Base-by-base conservation (phyloP, 2,113 vertebrate genomes). In the Scomber colias region DNA sequence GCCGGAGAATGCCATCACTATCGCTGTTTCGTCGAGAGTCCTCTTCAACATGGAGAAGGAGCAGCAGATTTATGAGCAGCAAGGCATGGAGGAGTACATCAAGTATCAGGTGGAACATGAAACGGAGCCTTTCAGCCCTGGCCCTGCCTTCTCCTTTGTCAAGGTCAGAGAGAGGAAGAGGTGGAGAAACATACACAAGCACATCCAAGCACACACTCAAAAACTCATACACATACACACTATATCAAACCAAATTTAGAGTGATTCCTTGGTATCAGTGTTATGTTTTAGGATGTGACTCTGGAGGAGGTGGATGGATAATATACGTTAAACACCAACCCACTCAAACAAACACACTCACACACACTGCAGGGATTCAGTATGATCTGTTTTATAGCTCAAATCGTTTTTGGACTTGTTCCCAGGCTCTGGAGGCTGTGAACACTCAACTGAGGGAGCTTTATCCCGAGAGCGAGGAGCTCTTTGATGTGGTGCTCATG, bases 31-130 rank as follows among this genome's bases (percentile, higher is more conserved):
- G 0, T 96, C 98, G 0, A 93, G 96, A 1, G 97, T 97, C 3
- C 94, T 99, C 35, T 99, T 99, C 92, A 96, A 96, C 89, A 98
- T 99, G 98, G 97, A 98, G 16, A 95, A 95, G 83, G 98, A 99
- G 89, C 96, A 97, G 90, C 95, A 93, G 71, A 97, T 99, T 79
- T 99, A 96, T 75, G 84, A 86, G 0, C 94, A 96, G 82, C 95
- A 96, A 48, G 98, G 97, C 0, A 94, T 99, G 91, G 98, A 99
- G 78, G 96, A 96, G 12, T 99, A 99, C 0, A 95, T 99, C 75
- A 95, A 95, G 64, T 97, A 97, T 69, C 98, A 99, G 88, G 93
- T 96, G 89, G 95, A 97, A 59, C 98, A 99, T 0, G 98, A 99
- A 93, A 95, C 90, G 0, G 95, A 98, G 86, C 97, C 97, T 11